phyloP scores from a whole-genome alignment of 2,888 invertebrate species.

The Luperina nickerlii region DNA sequence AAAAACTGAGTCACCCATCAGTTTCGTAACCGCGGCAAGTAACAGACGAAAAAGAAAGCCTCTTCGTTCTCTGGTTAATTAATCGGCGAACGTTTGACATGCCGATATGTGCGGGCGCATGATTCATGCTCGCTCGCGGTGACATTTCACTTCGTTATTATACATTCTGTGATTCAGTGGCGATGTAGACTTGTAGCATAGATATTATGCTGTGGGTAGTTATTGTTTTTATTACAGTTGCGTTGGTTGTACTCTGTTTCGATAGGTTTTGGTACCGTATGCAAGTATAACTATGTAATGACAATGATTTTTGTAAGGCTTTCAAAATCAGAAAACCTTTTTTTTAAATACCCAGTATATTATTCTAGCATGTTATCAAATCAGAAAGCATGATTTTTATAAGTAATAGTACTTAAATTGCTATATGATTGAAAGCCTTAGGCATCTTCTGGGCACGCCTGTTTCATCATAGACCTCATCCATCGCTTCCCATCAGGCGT shows the following conservation, averaged over 20 bases:
- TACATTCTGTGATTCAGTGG: conserved; percentile 43
- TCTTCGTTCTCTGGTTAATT: conserved; percentile 54
- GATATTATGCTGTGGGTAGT: conserved; percentile 6
- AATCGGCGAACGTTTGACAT: conserved; percentile 58
- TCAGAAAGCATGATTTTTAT: not conserved
- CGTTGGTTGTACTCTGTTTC: not conserved
- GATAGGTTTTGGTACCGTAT: not conserved
- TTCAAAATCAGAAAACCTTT: not conserved
- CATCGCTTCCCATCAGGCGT: too few species aligned
- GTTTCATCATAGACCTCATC: too few species aligned
- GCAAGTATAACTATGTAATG: not conserved
- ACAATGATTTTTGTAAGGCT: not conserved
- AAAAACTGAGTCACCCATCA: conserved; percentile 44
- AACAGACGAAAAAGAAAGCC: conserved; percentile 62
- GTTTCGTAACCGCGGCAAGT: conserved; percentile 51
- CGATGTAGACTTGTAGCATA: conserved; percentile 11
- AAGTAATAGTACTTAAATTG: too few species aligned
- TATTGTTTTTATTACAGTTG: not conserved
- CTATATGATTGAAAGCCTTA: not conserved
- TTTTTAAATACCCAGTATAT: not conserved
- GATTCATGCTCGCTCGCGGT: conserved; percentile 56
- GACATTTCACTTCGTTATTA: conserved; percentile 65
- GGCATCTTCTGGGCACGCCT: too few species aligned
- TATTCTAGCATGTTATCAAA: not conserved
- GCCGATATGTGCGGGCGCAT: conserved; percentile 52